Evolutionary conservation across 1,140 invertebrate species (phyloP), one percentile per base, ranked within the genome.

Genomic region (Caenorhabditis latens): DNA sequence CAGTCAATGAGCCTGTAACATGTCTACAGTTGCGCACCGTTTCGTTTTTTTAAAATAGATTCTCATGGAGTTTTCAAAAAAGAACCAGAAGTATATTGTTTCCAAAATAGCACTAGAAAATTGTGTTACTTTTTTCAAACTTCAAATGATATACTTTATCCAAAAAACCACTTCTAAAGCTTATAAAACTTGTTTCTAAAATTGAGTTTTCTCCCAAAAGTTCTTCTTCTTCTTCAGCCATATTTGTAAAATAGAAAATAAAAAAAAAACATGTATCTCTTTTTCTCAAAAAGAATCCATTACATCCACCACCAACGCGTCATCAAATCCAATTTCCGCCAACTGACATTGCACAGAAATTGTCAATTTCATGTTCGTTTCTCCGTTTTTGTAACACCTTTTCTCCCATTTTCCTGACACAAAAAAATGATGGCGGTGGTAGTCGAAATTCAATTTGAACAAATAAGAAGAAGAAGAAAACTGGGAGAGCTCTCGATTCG

Each of bases 301-400:
- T 79, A 79, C 42, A 71, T 71, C 42, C 16, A 14, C 42, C 65
- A 13, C 46, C 71, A 48, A 43, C 46, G 16, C 71, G 46, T 79
- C 71, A 79, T 79, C 71, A 79, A 79, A 79, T 79, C 71, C 40
- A 79, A 79, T 79, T 79, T 79, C 71, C 71, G 71, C 46, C 71
- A 79, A 79, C 71, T 79, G 71, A 79, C 71, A 42, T 14, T n/a
- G 65, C 21, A 13, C 8, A 71, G 42, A 71, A 79, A 79, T 79
- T 79, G 71, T 50, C 71, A 50, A 50, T 79, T 79, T 50, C 46
- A 50, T 9, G 40, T 46, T 43, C 65, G n/a, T 79, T 79, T 63
- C 61, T 11, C 9, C 46, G 5, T 4, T 79, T 53, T 79, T 48
- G 71, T 79, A 50, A 79, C 71, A 48, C 65, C 65, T 71, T 32